phyloP scores from a whole-genome alignment of 2,113 vertebrate genomes.

The Actenoides lindsayi region DNA sequence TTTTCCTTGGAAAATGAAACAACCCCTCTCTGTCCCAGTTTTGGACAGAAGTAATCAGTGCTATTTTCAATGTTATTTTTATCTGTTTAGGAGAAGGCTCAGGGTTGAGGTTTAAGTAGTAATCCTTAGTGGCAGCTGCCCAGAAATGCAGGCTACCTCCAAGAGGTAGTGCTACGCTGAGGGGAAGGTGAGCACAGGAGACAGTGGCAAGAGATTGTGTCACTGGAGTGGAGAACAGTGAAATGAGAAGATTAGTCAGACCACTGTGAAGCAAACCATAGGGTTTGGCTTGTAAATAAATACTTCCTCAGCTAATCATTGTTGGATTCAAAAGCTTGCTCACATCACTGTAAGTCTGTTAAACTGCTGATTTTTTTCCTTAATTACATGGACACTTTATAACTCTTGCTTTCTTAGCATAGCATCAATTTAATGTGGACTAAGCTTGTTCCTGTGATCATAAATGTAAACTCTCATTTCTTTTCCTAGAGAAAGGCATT shows the following conservation, averaged over 20 bases:
- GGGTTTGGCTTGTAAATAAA: not conserved
- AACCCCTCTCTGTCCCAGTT: not conserved
- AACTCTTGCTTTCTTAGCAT: not conserved
- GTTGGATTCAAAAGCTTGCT: not conserved
- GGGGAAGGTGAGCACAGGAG: not conserved
- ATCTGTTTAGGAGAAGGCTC: not conserved
- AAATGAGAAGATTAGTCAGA: not conserved
- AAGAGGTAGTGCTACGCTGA: not conserved
- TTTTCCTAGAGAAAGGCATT: conserved; percentile 87
- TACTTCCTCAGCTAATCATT: not conserved
- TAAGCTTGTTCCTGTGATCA: not conserved
- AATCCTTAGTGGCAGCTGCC: not conserved
- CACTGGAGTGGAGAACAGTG: not conserved
- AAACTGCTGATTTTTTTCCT: not conserved
- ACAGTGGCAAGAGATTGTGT: not conserved
- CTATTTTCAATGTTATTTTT: not conserved
- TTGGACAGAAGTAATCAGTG: not conserved
- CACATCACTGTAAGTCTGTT: not conserved
- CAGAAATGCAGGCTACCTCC: not conserved
- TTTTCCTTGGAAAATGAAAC: not conserved
- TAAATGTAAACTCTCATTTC: not conserved
- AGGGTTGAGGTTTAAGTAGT: not conserved
- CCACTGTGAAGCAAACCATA: not conserved
- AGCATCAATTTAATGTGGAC: not conserved
- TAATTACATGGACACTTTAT: not conserved